phyloP scores from a whole-genome alignment of 2,888 invertebrate species.

The Glaucopsyche alexis region DNA sequence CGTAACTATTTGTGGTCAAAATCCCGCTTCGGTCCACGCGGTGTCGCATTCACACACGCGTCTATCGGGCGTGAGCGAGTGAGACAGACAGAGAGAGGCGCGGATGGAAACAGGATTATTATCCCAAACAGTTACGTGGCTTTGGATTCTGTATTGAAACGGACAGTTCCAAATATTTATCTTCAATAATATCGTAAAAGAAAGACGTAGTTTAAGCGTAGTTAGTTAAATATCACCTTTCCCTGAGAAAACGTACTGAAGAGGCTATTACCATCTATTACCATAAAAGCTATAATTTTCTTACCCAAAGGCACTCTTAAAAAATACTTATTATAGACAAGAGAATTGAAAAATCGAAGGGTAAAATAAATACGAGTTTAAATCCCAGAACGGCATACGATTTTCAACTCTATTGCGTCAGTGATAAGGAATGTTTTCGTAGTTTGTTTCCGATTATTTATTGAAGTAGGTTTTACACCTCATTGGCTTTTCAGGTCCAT shows the following conservation, averaged over 20 bases:
- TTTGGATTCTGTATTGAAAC: too few species aligned
- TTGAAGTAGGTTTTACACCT: slow-evolving; percentile 30
- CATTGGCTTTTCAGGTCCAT: slow-evolving; percentile 37
- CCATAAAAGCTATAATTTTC: slow-evolving; percentile 24
- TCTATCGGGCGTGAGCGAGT: too few species aligned
- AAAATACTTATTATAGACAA: slow-evolving; percentile 25
- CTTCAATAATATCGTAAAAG: too few species aligned
- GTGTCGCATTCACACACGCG: too few species aligned
- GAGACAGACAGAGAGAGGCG: too few species aligned
- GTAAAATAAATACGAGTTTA: neutral
- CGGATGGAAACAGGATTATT: too few species aligned
- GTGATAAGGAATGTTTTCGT: neutral
- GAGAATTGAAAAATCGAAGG: slow-evolving; percentile 3
- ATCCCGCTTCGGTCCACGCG: too few species aligned
- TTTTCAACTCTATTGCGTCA: neutral
- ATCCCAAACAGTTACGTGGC: too few species aligned
- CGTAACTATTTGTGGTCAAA: too few species aligned
- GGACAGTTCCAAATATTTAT: too few species aligned
- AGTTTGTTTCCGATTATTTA: neutral
- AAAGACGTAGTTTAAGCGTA: too few species aligned
- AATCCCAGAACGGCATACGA: neutral
- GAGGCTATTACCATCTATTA: too few species aligned
- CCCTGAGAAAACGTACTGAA: neutral
- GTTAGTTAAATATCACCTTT: neutral
- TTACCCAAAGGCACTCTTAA: slow-evolving; percentile 20